These are phyloP conservation scores for Alces alces DNA, from an alignment of 2,113 vertebrate species.

Conservation along the genomic window DNA sequence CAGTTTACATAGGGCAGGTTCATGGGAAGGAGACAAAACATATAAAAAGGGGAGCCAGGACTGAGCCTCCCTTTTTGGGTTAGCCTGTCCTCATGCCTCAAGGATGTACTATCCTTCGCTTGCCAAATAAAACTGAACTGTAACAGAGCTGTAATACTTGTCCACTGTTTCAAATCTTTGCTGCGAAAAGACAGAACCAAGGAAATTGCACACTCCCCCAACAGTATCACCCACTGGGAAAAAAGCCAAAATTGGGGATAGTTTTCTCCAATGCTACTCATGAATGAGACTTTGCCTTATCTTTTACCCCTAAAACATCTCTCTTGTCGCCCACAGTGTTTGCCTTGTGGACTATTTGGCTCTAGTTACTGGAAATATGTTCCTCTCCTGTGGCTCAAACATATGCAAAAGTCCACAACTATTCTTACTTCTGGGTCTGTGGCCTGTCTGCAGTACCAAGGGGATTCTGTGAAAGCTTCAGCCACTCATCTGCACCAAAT, in stretches of 20 bases:
- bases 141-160: background rate
- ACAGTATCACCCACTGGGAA: background rate
- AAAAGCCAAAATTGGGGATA: background rate
- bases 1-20: background rate
- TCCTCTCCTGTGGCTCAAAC: background rate
- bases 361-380: background rate
- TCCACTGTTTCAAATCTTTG: background rate
- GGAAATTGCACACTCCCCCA: background rate
- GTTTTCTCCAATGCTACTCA: background rate
- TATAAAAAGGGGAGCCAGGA: background rate
- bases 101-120: background rate
- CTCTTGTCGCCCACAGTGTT: background rate
- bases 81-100: background rate
- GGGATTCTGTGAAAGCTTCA: background rate
- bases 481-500: no score
- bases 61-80: background rate
- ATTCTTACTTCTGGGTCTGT: background rate
- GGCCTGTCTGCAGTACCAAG: background rate
- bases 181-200: fast-evolving
- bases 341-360: background rate
- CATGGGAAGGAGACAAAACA: background rate
- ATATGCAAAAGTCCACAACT: background rate
- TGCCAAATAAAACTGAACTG: background rate
- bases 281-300: background rate
- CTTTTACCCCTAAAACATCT: background rate